These are phyloP conservation scores for Agrochola lota DNA, from an alignment of 2,888 invertebrate species.

Conservation along the genomic window DNA sequence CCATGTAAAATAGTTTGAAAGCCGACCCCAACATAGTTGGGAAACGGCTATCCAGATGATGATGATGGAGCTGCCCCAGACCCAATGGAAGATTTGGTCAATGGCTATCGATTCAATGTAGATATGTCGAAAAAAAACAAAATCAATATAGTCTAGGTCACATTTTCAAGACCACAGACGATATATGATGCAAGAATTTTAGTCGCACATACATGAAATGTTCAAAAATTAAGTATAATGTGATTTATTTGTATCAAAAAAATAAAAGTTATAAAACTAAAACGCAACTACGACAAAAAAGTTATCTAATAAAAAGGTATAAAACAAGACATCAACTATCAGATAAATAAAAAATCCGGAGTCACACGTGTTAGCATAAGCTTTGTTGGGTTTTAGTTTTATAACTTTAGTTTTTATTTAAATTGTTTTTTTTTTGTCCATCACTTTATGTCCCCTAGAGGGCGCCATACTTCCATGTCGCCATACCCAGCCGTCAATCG, in stretches of 20 bases:
- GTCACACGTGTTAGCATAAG: no score
- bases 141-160: constrained; percentile 66
- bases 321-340: no score
- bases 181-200: constrained; percentile 36
- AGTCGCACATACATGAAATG: background rate
- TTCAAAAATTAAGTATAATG: background rate
- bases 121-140: constrained; percentile 61
- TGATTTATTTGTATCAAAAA: background rate
- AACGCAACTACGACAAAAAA: no score
- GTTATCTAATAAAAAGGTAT: no score
- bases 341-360: no score
- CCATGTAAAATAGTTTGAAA: background rate
- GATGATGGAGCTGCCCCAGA: background rate
- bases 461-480: no score
- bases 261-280: no score
- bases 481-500: no score
- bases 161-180: constrained; percentile 61
- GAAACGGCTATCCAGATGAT: background rate
- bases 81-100: constrained; percentile 42
- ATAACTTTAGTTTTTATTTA: no score
- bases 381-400: no score
- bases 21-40: background rate
- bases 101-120: constrained; percentile 24
- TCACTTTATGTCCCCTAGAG: no score
- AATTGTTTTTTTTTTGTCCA: no score